Evolutionary conservation across 1,140 invertebrate genomes (phyloP).

Genomic region (Tetramorium parvispinum): DNA sequence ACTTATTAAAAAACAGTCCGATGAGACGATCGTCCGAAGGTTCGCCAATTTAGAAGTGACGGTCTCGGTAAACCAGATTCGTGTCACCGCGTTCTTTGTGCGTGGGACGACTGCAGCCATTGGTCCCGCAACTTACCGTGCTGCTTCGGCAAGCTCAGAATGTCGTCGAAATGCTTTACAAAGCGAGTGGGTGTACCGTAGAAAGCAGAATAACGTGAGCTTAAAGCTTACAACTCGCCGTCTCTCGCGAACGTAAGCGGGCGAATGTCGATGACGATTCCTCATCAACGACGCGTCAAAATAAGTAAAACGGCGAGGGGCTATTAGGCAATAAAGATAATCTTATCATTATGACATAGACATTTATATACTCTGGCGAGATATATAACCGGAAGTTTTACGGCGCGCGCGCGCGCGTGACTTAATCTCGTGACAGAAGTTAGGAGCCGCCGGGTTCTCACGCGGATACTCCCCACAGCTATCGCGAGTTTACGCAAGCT

Average conservation of each 20-base stretch:
- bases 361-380: constrained; percentile 33
- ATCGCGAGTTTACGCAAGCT: constrained; percentile 17
- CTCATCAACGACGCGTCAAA: background rate
- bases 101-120: constrained; percentile 59
- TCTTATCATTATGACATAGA: constrained; percentile 30
- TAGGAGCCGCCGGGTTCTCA: constrained; percentile 29
- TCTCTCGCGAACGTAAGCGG: background rate
- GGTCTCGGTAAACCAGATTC: constrained; percentile 13
- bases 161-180: constrained; percentile 48
- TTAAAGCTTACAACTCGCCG: constrained; percentile 21
- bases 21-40: background rate
- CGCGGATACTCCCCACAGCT: constrained; percentile 6
- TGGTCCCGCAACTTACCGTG: constrained; percentile 53
- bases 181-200: constrained; percentile 59
- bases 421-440: constrained; percentile 45
- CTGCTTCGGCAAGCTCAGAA: constrained; percentile 28
- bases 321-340: constrained; percentile 61
- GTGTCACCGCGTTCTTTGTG: constrained; percentile 52
- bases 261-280: constrained; percentile 4
- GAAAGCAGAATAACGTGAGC: constrained; percentile 50
- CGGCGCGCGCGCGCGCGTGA: constrained; percentile 9
- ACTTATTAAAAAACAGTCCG: background rate
- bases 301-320: background rate
- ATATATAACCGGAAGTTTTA: constrained; percentile 18
- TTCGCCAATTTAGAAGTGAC: constrained; percentile 36